Percentiles rank a stretch among this genome's conserved stretches.
These are phyloP conservation scores for Rhopilema esculentum DNA, from an alignment of 30 jellyfish, hydroid and myxozoan species.

Conservation along the genomic window DNA sequence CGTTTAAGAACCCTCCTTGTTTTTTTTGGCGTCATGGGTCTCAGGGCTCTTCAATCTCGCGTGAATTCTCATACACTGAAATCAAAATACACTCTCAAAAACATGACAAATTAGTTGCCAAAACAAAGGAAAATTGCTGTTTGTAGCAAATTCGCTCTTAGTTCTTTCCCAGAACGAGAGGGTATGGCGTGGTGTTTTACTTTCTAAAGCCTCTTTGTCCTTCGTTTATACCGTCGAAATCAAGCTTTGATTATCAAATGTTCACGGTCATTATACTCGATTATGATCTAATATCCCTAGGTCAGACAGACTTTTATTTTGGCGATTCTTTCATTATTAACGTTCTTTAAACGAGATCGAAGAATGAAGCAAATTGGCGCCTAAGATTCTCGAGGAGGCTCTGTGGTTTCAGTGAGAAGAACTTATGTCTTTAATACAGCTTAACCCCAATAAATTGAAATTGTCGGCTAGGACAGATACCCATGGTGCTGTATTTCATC, in stretches of 20 bases:
- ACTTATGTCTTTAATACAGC: background rate
- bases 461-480: background rate
- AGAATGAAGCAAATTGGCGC: background rate
- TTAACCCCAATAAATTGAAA: background rate
- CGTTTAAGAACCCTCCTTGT: background rate
- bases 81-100: too few species aligned
- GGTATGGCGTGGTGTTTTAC: background rate
- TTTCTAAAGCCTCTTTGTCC: background rate
- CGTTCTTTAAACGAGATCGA: background rate
- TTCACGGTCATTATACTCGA: background rate
- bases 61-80: too few species aligned
- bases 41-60: too few species aligned
- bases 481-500: background rate
- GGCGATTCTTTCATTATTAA: background rate
- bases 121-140: background rate
- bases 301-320: background rate
- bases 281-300: background rate
- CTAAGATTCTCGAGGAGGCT: background rate
- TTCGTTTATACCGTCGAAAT: background rate
- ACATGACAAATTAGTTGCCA: too few species aligned
- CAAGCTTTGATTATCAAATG: background rate
- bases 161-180: too few species aligned
- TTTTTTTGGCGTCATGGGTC: too few species aligned
- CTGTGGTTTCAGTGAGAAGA: background rate
- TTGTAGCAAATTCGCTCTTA: too few species aligned